A percentile compares a stretch with the other conserved stretches of the same genome.
Evolutionary conservation across 2,797 vertebrate species (phyloP).

Genomic region (Alcedo atthis): DNA sequence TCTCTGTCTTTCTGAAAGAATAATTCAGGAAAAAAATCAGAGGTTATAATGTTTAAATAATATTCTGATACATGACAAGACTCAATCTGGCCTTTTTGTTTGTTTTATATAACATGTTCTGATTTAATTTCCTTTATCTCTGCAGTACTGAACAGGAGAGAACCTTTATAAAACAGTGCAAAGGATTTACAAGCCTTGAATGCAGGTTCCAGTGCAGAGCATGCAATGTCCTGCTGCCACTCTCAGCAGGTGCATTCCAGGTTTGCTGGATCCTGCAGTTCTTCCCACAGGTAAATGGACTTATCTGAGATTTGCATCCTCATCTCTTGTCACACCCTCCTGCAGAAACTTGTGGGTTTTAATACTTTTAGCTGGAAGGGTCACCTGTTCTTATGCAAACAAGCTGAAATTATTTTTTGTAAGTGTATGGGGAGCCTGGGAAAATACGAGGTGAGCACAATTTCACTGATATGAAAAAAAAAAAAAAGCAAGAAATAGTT

Average conservation of each 20-base stretch:
- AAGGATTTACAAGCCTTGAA: background rate
- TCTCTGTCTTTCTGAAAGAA: slow-evolving; percentile 18
- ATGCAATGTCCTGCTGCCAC: background rate
- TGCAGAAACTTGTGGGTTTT: background rate
- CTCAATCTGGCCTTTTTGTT: background rate
- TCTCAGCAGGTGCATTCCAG: rapidly evolving
- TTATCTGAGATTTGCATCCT: background rate
- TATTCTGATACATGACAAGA: background rate
- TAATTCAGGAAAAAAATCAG: slow-evolving; percentile 1
- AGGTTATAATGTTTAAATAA: background rate
- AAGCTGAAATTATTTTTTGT: background rate
- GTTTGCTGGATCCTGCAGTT: background rate
- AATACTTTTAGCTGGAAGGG: background rate
- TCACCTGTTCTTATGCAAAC: background rate
- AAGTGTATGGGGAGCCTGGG: background rate
- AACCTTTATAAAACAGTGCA: background rate
- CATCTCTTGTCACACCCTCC: background rate
- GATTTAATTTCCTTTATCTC: slow-evolving; percentile 6
- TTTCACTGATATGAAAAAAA: background rate
- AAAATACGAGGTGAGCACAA: background rate
- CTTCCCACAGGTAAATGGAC: background rate
- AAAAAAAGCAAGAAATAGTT: background rate
- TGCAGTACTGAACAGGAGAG: background rate
- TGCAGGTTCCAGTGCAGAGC: background rate
- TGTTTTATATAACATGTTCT: background rate